Base-by-base conservation (phyloP, 2,113 vertebrate genomes). In the Lagopus leucura region DNA sequence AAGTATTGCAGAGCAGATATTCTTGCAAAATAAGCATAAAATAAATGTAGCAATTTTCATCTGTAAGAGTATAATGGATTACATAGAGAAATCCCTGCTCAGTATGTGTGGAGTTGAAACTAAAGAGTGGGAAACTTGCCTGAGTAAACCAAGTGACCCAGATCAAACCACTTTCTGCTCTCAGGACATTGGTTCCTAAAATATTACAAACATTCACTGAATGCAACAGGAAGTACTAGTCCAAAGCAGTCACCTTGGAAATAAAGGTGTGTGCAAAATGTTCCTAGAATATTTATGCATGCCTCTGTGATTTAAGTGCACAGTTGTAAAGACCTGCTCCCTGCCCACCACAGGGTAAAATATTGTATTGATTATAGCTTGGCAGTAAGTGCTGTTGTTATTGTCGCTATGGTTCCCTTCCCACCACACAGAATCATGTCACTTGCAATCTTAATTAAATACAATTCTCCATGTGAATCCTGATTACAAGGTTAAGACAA, bases 401-500 rank as follows among this genome's bases (percentile, higher is more conserved):
- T 45, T 76, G 36, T 90, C 93, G 54, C 60, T 20, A 74, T 90
- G 45, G 38, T 73, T 97, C n/a, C 73, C 54, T 74, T 80, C 32
- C 30, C 45, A 72, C 50, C 52, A n/a, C 45, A 66, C 60, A 82
- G 38, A 72, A 74, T 74, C 36, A n/a, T 86, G 75, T 16, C 63
- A 48, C 89, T 96, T 86, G 77, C 34, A 42, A 6, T 21, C 40
- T 69, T 80, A 92, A 77, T 88, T 93, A 92, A 95, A 82, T 83
- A 69, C 1, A 34, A 94, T 94, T 94, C 47, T 93, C 40, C 64
- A 48, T 38, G 18, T 42, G 43, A 60, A 24, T 80, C 86, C 66
- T 86, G 60, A 95, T 90, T 83, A 50, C 16, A 72, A 58, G 65
- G 67, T 30, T 88, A 61, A 94, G 52, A 64, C 8, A 84, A 52